phyloP scores from a whole-genome alignment of 2,888 invertebrate genomes.

The Kryphioiulus occultus region DNA sequence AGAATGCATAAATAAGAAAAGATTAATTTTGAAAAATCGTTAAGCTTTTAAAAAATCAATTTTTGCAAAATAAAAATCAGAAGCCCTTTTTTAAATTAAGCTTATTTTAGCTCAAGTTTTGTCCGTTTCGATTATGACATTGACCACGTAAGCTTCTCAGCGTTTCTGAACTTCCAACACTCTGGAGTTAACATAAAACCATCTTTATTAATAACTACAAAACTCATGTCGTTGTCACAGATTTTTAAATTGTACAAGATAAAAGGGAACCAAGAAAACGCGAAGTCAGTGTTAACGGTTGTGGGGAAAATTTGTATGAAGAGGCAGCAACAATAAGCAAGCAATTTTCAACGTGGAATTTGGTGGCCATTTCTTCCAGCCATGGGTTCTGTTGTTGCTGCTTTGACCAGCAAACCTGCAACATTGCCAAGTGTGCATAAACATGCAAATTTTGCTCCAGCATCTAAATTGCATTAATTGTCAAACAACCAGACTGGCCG shows the following conservation, averaged over 20 bases:
- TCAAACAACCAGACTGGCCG: too few species aligned
- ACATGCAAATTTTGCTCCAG: neutral
- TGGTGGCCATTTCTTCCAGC: neutral
- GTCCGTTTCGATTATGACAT: too few species aligned
- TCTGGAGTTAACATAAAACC: neutral
- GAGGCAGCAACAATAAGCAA: neutral
- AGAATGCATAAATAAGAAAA: too few species aligned
- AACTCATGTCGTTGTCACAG: neutral
- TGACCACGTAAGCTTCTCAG: too few species aligned
- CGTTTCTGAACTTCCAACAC: too few species aligned
- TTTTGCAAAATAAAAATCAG: too few species aligned
- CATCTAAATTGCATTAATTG: too few species aligned
- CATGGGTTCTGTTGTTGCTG: neutral
- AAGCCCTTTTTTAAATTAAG: too few species aligned
- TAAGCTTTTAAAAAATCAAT: too few species aligned
- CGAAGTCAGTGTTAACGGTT: neutral
- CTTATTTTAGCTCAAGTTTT: too few species aligned
- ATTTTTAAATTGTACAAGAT: neutral
- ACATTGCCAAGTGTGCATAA: neutral
- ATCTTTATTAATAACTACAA: slow-evolving; percentile 7
- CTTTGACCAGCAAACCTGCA: slow-evolving; percentile 17
- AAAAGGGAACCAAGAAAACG: neutral
- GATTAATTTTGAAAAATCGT: too few species aligned
- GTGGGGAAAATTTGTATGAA: neutral
- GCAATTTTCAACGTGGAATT: neutral